Conservation (phyloP, 2,113 vertebrate species). For the Notiomystis cincta region DNA sequence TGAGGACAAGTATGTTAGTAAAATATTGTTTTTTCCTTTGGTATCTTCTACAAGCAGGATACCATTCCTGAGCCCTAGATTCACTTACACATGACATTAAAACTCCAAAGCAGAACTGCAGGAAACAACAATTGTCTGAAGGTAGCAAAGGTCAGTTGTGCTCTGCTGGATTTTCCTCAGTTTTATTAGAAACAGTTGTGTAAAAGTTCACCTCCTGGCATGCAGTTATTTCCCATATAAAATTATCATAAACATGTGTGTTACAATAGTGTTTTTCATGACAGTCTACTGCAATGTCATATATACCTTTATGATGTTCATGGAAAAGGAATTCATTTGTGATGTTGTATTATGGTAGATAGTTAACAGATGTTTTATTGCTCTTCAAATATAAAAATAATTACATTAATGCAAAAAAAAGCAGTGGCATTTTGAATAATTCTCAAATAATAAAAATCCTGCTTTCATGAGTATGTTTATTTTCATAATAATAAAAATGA, state of each 20-base stretch:
- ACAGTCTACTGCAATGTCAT: not conserved
- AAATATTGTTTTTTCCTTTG: not conserved
- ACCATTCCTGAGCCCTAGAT: not conserved
- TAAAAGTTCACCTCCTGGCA: not conserved
- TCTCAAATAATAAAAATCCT: not conserved
- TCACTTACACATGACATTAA: not conserved
- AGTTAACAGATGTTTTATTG: not conserved
- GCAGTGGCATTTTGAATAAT: not conserved
- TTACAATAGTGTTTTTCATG: not conserved
- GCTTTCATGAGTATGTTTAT: not conserved
- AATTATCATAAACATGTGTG: not conserved
- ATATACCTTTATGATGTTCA: not conserved
- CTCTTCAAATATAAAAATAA: not conserved
- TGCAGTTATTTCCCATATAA: not conserved
- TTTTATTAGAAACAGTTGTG: not conserved
- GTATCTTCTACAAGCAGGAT: not conserved
- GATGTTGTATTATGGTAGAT: not conserved
- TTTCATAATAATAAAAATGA: not conserved
- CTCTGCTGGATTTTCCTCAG: not conserved
- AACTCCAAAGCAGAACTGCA: not conserved
- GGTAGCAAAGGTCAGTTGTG: not conserved
- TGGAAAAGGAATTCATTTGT: not conserved
- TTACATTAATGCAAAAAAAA: not conserved
- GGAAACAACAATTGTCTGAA: not conserved
- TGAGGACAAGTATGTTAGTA: not conserved